Conservation (phyloP, 2,888 invertebrate species). For the Epicampocera succincta region DNA sequence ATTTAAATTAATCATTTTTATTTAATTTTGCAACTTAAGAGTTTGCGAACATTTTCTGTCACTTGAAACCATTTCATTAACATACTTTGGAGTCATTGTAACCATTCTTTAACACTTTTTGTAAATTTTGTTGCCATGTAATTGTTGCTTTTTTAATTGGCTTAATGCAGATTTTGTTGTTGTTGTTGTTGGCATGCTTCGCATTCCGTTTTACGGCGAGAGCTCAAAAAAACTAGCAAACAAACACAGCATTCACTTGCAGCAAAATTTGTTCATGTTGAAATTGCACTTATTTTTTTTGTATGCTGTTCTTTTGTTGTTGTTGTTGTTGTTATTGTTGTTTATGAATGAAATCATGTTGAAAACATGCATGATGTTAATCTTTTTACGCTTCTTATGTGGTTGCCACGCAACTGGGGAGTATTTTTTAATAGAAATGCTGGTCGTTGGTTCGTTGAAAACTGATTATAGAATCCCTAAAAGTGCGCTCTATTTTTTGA, state of each 20-base stretch:
- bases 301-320: neutral
- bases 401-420: slow-evolving; percentile 4
- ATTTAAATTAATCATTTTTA: too few relatives aligned
- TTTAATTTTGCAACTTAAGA: too few relatives aligned
- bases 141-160: slow-evolving; percentile 64
- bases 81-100: slow-evolving; percentile 11
- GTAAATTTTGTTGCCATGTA: slow-evolving; percentile 32
- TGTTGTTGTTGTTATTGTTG: neutral
- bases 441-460: neutral
- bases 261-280: too few relatives aligned
- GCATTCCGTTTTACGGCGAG: slow-evolving; percentile 37
- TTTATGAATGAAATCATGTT: slow-evolving; percentile 41
- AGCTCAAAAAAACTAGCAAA: slow-evolving; percentile 11
- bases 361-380: slow-evolving; percentile 46
- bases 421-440: neutral
- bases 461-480: slow-evolving; percentile 28
- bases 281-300: neutral
- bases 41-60: neutral
- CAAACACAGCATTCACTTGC: too few relatives aligned
- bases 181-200: slow-evolving; percentile 13
- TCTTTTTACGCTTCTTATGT: slow-evolving; percentile 32
- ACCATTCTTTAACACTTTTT: slow-evolving; percentile 13
- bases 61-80: neutral
- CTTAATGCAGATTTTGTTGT: slow-evolving; percentile 43
- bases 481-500: slow-evolving; percentile 35